Evolutionary conservation across 2,797 vertebrate genomes (phyloP).

Genomic region (Natrix natrix): DNA sequence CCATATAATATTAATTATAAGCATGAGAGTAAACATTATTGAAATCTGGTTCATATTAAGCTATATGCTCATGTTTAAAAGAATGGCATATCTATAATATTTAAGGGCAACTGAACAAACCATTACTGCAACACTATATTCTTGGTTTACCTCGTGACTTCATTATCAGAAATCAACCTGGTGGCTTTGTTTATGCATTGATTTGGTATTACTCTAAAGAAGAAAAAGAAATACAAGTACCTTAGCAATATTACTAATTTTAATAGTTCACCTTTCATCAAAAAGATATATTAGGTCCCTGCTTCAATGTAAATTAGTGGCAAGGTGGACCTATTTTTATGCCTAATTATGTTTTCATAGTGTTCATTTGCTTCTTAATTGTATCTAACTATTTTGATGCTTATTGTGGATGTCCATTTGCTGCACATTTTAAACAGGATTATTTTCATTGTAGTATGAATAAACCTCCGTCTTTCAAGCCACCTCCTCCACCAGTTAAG

Average conservation of each 20-base stretch:
- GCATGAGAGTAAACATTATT: not conserved
- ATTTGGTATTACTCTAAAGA: not conserved
- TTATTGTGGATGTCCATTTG: not conserved
- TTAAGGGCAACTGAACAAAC: not conserved
- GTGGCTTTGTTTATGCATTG: not conserved
- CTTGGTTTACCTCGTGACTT: not conserved
- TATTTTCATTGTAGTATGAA: slow-evolving; percentile 64
- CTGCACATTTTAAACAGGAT: not conserved
- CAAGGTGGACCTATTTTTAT: not conserved
- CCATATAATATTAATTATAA: not conserved
- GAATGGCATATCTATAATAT: not conserved
- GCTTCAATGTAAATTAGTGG: not conserved
- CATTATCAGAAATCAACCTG: not conserved
- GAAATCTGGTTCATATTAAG: not conserved
- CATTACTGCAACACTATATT: not conserved
- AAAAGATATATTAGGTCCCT: not conserved
- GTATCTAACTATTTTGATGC: not conserved
- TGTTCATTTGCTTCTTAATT: not conserved
- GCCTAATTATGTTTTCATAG: not conserved
- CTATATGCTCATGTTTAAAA: not conserved
- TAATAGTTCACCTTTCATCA: not conserved
- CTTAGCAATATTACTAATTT: not conserved
- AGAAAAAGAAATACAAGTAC: not conserved
- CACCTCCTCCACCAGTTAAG: slow-evolving; percentile 62
- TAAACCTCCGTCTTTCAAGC: slow-evolving; percentile 72